These are phyloP conservation scores for Bergia puertoricense DNA, from an alignment of 92 coral and sea anemone genomes.

Conservation along the genomic window DNA sequence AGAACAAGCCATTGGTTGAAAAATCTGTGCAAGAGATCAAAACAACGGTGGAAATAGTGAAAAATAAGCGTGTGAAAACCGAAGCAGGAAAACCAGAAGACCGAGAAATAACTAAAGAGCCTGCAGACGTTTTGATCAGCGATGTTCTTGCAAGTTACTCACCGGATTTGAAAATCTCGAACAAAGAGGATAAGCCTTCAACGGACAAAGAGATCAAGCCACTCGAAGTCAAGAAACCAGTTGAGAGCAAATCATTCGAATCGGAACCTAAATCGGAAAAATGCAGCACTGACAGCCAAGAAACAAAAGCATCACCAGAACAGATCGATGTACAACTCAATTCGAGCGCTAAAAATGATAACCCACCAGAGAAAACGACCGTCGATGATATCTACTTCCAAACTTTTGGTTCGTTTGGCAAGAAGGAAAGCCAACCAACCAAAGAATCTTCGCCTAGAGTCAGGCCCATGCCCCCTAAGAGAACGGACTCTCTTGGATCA, in stretches of 20 bases:
- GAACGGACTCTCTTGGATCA: constrained; percentile 44
- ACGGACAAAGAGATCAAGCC: constrained; percentile 11
- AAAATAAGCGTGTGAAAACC: neutral
- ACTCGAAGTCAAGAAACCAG: constrained; percentile 4
- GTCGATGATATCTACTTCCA: constrained; percentile 56
- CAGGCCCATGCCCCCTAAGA: constrained; percentile 38
- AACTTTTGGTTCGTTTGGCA: constrained; percentile 73
- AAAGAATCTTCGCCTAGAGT: constrained; percentile 29
- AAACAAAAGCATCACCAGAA: constrained; percentile 29
- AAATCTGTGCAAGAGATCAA: neutral
- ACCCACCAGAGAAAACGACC: constrained; percentile 13
- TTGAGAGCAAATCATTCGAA: neutral
- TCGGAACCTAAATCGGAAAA: neutral
- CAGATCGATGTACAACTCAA: constrained; percentile 1
- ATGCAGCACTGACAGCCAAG: neutral
- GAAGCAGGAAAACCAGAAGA: constrained; percentile 25
- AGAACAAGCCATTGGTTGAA: neutral
- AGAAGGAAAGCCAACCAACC: constrained; percentile 37
- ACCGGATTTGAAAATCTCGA: constrained; percentile 48
- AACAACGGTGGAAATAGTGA: neutral
- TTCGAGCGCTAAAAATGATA: constrained; percentile 21
- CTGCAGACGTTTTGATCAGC: constrained; percentile 64
- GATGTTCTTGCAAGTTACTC: constrained; percentile 75
- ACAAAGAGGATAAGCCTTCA: constrained; percentile 39
- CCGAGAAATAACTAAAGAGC: constrained; percentile 3